phyloP scores from a whole-genome alignment of 2,113 vertebrate species.

The Romanogobio albipinnatus region DNA sequence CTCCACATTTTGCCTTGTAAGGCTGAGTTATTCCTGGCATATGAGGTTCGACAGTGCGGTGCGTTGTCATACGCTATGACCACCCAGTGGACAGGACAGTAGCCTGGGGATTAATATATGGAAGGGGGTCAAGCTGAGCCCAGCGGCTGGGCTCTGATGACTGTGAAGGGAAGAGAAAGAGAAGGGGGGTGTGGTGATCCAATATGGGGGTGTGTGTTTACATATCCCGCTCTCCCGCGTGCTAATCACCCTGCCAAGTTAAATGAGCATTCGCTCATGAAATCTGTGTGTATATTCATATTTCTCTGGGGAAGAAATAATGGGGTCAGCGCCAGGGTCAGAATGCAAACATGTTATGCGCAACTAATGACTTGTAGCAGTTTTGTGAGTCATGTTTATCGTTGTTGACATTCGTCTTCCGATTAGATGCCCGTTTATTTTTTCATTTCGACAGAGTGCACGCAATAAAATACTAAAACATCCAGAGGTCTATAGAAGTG shows the following conservation, averaged over 20 bases:
- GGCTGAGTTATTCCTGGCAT: constrained; percentile 77
- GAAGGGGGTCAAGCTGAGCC: constrained; percentile 60
- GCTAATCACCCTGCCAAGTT: constrained; percentile 45
- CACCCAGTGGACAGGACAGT: constrained; percentile 56
- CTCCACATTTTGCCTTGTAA: constrained; percentile 82
- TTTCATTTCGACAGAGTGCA: constrained; percentile 6
- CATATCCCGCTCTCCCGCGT: constrained; percentile 33
- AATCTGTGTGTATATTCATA: constrained; percentile 54
- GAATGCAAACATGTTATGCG: constrained; percentile 43
- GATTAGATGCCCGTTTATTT: not conserved
- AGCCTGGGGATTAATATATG: constrained; percentile 46
- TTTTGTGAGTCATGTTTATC: constrained; percentile 4
- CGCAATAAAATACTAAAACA: not conserved
- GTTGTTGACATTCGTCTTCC: not conserved
- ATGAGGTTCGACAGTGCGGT: constrained; percentile 72
- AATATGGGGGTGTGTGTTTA: constrained; percentile 50
- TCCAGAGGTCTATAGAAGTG: not conserved
- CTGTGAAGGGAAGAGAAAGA: constrained; percentile 32
- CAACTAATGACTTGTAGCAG: constrained; percentile 9
- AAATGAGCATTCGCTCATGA: constrained; percentile 56
- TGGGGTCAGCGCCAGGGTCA: constrained; percentile 58
- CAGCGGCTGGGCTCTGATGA: constrained; percentile 42
- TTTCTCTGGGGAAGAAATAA: constrained; percentile 66
- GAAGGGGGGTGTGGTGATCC: constrained; percentile 28
- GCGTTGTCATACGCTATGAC: constrained; percentile 75